A percentile compares a stretch with the other conserved stretches of the same genome.
phyloP scores from a whole-genome alignment of 1,140 invertebrate species.

The Copidosoma floridanum region DNA sequence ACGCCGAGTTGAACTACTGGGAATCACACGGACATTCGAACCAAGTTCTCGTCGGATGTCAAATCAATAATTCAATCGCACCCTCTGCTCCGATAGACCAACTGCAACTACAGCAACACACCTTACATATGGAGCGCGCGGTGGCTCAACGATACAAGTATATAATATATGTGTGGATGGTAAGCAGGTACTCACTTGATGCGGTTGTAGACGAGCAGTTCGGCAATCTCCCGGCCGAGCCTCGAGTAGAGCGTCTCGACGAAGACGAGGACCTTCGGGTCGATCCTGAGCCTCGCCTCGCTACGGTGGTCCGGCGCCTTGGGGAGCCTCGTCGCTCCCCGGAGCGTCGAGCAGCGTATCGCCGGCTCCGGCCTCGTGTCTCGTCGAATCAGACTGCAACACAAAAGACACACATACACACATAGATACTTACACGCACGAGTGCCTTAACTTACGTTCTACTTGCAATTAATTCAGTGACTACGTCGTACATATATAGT shows the following conservation, averaged over 20 bases:
- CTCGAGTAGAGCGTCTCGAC: constrained; percentile 93
- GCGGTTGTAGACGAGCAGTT: constrained; percentile 87
- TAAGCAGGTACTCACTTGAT: constrained; percentile 82
- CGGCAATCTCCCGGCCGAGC: constrained; percentile 88
- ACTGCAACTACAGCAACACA: too few species aligned
- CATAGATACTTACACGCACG: too few species aligned
- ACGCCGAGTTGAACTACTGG: too few species aligned
- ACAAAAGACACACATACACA: constrained; percentile 36
- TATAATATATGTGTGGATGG: constrained; percentile 23
- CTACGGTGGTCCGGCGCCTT: constrained; percentile 76
- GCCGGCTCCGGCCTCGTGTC: constrained; percentile 74
- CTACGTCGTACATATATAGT: too few species aligned
- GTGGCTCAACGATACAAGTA: background rate
- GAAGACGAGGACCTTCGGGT: constrained; percentile 90
- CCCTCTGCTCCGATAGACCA: too few species aligned
- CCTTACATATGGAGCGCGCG: background rate
- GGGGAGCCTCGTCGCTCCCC: constrained; percentile 59
- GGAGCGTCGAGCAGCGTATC: constrained; percentile 74
- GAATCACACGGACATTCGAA: too few species aligned
- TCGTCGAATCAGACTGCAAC: constrained; percentile 69
- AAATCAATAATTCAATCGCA: background rate
- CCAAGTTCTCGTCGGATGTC: background rate
- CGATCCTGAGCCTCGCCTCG: constrained; percentile 77
- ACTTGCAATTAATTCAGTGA: constrained; percentile 30
- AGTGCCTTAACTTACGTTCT: too few species aligned